phyloP scores from a whole-genome alignment of 2,888 invertebrate species.

The Nomada flava region DNA sequence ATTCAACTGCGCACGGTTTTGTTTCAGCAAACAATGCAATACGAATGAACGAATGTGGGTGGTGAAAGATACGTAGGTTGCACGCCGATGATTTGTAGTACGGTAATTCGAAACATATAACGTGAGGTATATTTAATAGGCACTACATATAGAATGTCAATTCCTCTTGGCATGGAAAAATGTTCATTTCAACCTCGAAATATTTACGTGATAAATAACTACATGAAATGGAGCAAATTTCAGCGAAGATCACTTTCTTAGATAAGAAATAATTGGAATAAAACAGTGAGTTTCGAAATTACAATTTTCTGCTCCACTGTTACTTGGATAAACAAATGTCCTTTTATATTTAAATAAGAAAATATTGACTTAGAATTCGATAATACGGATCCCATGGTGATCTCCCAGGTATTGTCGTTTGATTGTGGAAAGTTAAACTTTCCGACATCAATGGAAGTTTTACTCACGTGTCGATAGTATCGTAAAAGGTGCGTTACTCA shows the following conservation, averaged over 20 bases:
- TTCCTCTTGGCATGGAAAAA: not conserved
- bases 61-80: constrained; percentile 38
- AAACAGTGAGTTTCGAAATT: too few species aligned
- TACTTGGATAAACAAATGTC: too few species aligned
- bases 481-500: constrained; percentile 44
- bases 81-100: constrained; percentile 23
- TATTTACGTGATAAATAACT: not conserved
- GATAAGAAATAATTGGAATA: too few species aligned
- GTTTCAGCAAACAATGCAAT: constrained; percentile 60
- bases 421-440: not conserved
- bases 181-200: not conserved
- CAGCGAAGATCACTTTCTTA: too few species aligned
- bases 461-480: constrained; percentile 5
- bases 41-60: constrained; percentile 43
- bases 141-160: not conserved
- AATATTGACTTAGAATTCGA: not conserved
- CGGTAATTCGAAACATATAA: constrained; percentile 41
- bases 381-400: too few species aligned
- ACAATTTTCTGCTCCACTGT: too few species aligned
- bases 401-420: not conserved
- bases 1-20: constrained; percentile 64
- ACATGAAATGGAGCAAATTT: too few species aligned
- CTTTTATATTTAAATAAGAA: not conserved
- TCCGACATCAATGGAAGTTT: constrained; percentile 27
- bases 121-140: constrained; percentile 27